Evolutionary conservation across 2,888 invertebrate genomes (phyloP), one percentile per base, ranked within the genome.

Genomic region (Habrosyne pyritoides): DNA sequence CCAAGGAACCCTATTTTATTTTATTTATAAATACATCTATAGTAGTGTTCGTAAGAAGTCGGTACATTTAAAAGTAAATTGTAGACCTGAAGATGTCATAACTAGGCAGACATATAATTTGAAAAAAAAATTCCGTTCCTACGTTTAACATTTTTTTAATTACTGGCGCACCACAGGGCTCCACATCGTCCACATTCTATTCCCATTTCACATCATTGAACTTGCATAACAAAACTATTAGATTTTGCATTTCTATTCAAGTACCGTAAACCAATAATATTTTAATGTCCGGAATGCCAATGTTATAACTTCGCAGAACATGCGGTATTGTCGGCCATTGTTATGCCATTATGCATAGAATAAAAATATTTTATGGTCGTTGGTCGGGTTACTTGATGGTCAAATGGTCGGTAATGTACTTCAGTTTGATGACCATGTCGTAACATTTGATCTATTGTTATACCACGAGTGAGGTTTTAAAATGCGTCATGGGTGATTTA

Each of bases 221-320:
- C 47, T 47, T 22, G 18, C 42, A 42, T 18, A 42, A 42, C 42
- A 42, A 18, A 42, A 42, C 42, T 8, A 42, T 42, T 42, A 6
- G 14, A 42, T 18, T 42, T 42, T 42, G 42, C 42, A 42, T 47
- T 47, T n/a, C 47, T 24, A 47, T 47, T 21, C 12, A 47, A n/a
- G 28, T 50, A 50, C 28, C 50, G 50, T 28, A 50, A 28, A 28
- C 50, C 22, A 50, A 50, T 28, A 21, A 24, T 22, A 47, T 47
- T 21, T 47, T 24, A 24, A 47, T 47, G 47, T 47, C n/a, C 7
- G 10, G 50, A 28, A 50, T 50, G 30, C 24, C 18, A 28, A 22
- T 50, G 50, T 50, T 28, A 50, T 28, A 28, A 50, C 26, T 50
- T 50, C 50, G 28, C 30, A 28, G 50, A 50, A 50, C 28, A 26